Conservation (phyloP, 2,888 invertebrate species). For the Synanthedon andrenaeformis region DNA sequence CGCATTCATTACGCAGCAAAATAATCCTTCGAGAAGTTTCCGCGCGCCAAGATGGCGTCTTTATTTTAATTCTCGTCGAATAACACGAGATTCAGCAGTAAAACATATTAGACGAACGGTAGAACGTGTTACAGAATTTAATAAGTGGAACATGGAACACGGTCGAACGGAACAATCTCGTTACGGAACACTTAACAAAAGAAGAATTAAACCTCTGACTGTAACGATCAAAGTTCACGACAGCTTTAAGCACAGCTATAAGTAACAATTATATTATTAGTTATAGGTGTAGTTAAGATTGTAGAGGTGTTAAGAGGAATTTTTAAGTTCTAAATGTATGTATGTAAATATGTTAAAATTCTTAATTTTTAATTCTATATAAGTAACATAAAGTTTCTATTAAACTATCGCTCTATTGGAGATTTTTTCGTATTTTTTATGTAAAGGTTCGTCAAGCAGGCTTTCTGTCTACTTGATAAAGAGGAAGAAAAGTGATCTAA, state of each 20-base stretch:
- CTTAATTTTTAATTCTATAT: too few species aligned
- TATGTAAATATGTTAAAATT: too few species aligned
- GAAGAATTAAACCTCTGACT: conserved; percentile 5
- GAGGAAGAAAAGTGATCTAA: too few species aligned
- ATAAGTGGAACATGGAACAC: conserved; percentile 20
- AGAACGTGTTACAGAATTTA: conserved; percentile 34
- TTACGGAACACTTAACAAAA: conserved; percentile 9
- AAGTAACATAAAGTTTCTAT: too few species aligned
- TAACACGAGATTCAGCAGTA: conserved; percentile 23
- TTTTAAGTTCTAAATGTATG: too few species aligned
- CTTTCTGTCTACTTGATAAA: too few species aligned
- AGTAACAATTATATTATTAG: not conserved
- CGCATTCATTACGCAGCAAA: conserved; percentile 31
- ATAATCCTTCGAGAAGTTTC: conserved; percentile 33
- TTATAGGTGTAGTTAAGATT: too few species aligned
- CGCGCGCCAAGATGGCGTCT: conserved; percentile 28
- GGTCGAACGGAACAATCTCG: conserved; percentile 13
- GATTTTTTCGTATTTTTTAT: too few species aligned
- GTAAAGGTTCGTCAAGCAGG: too few species aligned
- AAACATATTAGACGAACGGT: conserved; percentile 29
- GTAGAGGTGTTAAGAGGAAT: too few species aligned
- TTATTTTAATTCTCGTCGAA: conserved; percentile 37
- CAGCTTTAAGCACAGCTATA: not conserved
- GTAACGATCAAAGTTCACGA: conserved; percentile 14
- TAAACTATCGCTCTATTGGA: too few species aligned